Conservation (phyloP, 2,113 vertebrate species). For the Diglossa brunneiventris region DNA sequence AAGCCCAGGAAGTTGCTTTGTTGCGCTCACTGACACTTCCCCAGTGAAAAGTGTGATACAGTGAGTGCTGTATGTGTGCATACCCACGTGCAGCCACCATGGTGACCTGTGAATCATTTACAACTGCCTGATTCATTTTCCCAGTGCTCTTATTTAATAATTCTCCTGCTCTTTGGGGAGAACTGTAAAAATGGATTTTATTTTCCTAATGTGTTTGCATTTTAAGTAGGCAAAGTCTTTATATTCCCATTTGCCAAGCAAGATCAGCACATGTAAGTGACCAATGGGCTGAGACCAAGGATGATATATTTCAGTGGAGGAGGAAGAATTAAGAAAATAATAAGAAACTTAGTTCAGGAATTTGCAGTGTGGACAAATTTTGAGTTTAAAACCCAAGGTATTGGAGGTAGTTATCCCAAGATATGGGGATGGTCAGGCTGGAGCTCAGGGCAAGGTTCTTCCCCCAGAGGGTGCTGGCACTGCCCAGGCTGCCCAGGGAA, state of each 20-base stretch:
- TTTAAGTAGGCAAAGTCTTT: neutral
- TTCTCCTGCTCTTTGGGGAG: neutral
- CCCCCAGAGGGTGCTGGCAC: neutral
- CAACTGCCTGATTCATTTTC: neutral
- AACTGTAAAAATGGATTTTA: neutral
- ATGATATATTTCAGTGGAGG: neutral
- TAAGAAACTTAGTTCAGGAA: neutral
- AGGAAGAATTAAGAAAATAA: neutral
- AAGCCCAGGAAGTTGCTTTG: neutral
- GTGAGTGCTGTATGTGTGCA: neutral
- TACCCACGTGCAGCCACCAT: neutral
- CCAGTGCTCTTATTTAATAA: neutral
- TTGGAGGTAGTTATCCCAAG: neutral
- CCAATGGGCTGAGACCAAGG: neutral
- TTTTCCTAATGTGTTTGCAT: constrained; percentile 28
- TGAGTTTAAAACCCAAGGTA: neutral
- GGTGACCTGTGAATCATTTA: neutral
- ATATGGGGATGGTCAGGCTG: neutral
- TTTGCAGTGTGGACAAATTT: neutral
- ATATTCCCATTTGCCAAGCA: neutral
- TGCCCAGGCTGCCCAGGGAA: neutral
- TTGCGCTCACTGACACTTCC: neutral
- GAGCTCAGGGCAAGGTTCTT: neutral
- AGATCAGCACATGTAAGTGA: neutral
- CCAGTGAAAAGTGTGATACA: neutral